These are phyloP conservation scores for Nyctereutes procyonoides DNA, from an alignment of 2,113 vertebrate genomes.

Conservation along the genomic window DNA sequence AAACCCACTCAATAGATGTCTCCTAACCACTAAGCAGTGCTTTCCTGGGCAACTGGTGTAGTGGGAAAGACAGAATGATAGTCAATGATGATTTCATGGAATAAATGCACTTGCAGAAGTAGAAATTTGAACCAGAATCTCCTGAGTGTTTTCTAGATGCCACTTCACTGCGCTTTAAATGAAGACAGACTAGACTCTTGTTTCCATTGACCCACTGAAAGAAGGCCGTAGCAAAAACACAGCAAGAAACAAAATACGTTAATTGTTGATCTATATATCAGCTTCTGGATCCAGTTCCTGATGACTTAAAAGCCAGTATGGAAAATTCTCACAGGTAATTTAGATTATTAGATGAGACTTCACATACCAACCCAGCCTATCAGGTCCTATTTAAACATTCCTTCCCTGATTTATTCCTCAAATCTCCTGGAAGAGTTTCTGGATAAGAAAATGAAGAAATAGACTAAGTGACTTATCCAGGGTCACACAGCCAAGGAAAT, in stretches of 20 bases:
- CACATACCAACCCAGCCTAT: neutral
- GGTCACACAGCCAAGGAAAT: neutral
- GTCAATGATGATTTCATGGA: neutral
- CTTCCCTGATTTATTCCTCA: neutral
- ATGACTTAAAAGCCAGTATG: neutral
- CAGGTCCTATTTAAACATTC: neutral
- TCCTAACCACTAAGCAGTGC: neutral
- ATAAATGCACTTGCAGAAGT: neutral
- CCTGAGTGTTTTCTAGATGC: neutral
- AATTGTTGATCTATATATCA: neutral
- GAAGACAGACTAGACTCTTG: neutral
- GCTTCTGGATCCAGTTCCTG: neutral
- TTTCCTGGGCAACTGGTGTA: neutral
- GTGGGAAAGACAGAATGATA: neutral
- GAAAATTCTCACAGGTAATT: neutral
- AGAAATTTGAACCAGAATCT: neutral
- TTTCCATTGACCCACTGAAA: neutral
- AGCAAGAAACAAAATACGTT: neutral
- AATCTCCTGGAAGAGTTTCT: neutral
- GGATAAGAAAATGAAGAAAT: slow-evolving; percentile 23
- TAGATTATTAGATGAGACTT: neutral
- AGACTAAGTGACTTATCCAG: slow-evolving; percentile 13
- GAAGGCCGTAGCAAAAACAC: neutral
- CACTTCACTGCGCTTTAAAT: neutral
- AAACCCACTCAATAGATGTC: neutral